Percentiles rank a stretch among this genome's conserved stretches.
Evolutionary conservation across 2,797 vertebrate species (phyloP).

Genomic region (Coregonus suidteri): DNA sequence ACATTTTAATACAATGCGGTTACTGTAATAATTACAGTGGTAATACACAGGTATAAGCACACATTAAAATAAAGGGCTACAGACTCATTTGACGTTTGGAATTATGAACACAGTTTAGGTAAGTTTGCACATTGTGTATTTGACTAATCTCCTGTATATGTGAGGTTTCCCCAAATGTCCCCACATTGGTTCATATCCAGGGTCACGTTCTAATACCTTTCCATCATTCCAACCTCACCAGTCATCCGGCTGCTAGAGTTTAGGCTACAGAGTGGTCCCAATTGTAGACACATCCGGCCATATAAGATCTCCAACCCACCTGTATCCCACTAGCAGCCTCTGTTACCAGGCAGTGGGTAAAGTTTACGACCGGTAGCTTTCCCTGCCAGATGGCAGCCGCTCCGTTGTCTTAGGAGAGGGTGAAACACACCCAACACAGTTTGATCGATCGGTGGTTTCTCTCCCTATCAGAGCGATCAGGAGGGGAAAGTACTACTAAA

Average conservation of each 20-base stretch:
- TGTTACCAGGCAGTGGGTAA: conserved; percentile 20
- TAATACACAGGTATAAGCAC: too few species aligned
- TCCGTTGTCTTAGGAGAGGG: conserved; percentile 52
- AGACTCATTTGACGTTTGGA: too few species aligned
- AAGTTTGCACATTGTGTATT: neutral
- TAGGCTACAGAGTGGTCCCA: conserved; percentile 36
- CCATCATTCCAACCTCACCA: neutral
- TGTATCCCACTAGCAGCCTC: neutral
- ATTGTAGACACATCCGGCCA: conserved; percentile 10
- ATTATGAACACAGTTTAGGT: too few species aligned
- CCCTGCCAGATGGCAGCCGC: conserved; percentile 66
- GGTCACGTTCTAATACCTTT: neutral
- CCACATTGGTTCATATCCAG: neutral
- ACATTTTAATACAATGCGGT: too few species aligned
- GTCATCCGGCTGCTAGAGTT: conserved; percentile 16
- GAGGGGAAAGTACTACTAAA: neutral
- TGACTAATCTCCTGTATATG: neutral
- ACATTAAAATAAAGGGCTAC: too few species aligned
- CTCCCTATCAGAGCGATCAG: neutral
- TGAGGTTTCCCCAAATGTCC: neutral
- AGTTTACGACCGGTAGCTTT: conserved; percentile 63
- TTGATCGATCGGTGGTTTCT: conserved; percentile 50
- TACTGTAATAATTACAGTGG: too few species aligned
- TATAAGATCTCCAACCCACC: conserved; percentile 9
- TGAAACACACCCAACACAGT: conserved; percentile 36